These are phyloP conservation scores for Lates calcarifer DNA, from an alignment of 2,113 vertebrate species.

Conservation along the genomic window DNA sequence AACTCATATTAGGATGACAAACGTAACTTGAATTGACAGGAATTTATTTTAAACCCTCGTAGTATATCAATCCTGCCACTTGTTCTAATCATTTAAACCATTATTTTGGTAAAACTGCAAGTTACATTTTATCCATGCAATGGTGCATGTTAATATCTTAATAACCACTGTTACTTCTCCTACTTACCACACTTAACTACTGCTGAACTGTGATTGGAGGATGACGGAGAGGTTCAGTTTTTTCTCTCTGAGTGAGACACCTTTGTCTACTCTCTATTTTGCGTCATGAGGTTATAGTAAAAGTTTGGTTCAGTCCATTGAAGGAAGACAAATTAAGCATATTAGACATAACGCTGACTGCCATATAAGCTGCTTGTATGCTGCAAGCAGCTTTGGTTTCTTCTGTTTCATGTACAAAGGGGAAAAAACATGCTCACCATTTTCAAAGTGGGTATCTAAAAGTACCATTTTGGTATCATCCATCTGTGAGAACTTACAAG, in stretches of 20 bases:
- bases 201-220: background rate
- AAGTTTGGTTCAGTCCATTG: background rate
- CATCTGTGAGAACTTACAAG: no score
- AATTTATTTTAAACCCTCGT: background rate
- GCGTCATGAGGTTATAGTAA: background rate
- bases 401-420: no score
- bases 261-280: background rate
- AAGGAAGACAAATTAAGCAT: background rate
- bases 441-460: no score
- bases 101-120: background rate
- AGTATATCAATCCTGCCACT: background rate
- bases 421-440: no score
- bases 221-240: slow-evolving; percentile 12
- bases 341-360: background rate
- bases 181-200: background rate
- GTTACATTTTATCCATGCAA: background rate
- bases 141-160: no score
- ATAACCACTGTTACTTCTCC: background rate
- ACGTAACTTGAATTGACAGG: background rate
- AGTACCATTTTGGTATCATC: no score
- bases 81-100: background rate
- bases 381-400: no score
- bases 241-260: no score
- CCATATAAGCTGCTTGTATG: background rate
- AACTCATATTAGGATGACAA: background rate